These are phyloP conservation scores for Choloepus didactylus DNA, from an alignment of 2,797 vertebrate species.

Conservation along the genomic window DNA sequence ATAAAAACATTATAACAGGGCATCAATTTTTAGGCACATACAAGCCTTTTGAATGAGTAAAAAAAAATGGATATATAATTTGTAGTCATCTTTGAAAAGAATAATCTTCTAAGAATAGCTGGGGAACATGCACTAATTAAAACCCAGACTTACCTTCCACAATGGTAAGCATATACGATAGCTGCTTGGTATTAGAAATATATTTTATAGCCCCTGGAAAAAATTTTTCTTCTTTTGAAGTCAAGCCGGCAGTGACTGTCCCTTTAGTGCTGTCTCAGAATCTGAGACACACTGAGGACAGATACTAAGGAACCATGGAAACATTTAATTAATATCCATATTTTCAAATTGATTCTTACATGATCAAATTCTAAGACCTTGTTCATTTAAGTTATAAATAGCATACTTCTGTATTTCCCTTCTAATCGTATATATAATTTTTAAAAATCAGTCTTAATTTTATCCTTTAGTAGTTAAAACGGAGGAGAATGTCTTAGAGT, in stretches of 20 bases:
- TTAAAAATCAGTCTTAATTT: not conserved
- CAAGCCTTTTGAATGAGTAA: conserved; percentile 16
- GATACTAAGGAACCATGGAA: conserved; percentile 4
- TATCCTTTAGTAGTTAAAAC: conserved; percentile 11
- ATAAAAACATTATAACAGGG: conserved; percentile 1
- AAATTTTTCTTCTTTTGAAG: not conserved
- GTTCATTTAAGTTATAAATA: conserved; percentile 42
- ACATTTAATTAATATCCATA: conserved; percentile 2
- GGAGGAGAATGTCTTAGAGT: not conserved
- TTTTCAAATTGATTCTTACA: conserved; percentile 11
- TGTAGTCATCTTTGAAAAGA: conserved; percentile 16
- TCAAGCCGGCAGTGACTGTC: not conserved
- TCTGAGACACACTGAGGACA: not conserved
- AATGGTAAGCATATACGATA: not conserved
- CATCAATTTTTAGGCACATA: not conserved
- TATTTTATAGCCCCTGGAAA: not conserved
- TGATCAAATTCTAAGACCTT: conserved; percentile 39
- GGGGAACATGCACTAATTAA: not conserved
- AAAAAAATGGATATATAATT: not conserved
- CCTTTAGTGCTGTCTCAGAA: not conserved
- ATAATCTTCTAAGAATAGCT: not conserved
- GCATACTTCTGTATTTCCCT: conserved; percentile 12
- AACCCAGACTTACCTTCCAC: not conserved
- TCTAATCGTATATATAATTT: not conserved
- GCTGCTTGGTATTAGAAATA: not conserved